Conservation (phyloP, 2,113 vertebrate genomes). For the Eubucco bourcierii region DNA sequence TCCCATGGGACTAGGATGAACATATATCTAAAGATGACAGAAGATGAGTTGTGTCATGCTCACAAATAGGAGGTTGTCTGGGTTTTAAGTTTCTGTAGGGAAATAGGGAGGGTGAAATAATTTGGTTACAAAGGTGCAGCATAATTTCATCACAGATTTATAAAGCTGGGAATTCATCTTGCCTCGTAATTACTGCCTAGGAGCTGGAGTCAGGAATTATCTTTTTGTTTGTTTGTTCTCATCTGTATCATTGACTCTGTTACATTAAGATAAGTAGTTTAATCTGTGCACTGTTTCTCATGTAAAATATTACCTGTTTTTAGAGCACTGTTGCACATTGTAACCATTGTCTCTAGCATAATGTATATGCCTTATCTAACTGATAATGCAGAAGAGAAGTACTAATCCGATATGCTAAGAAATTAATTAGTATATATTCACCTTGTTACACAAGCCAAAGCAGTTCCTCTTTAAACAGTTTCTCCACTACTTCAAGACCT, state of each 20-base stretch:
- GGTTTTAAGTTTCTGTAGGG: neutral
- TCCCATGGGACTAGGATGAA: neutral
- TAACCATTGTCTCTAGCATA: neutral
- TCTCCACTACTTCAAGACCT: neutral
- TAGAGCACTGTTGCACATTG: neutral
- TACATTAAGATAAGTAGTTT: slow-evolving; percentile 40
- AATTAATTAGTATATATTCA: slow-evolving; percentile 1
- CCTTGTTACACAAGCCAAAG: neutral
- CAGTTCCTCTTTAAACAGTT: neutral
- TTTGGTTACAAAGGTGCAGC: neutral
- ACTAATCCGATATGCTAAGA: neutral
- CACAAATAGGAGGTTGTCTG: neutral
- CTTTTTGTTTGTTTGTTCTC: slow-evolving; percentile 24
- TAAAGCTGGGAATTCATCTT: neutral
- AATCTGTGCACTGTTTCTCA: neutral
- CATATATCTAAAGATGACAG: neutral
- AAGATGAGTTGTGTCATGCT: neutral
- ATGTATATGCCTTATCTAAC: neutral
- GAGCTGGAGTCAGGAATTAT: neutral
- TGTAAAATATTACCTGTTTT: slow-evolving; percentile 16
- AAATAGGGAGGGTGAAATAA: neutral
- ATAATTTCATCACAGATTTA: neutral
- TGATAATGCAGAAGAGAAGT: neutral
- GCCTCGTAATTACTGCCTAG: neutral
- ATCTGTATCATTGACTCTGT: neutral